Evolutionary conservation across 2,113 vertebrate species (phyloP).

Genomic region (Phrynosoma blainvillii): DNA sequence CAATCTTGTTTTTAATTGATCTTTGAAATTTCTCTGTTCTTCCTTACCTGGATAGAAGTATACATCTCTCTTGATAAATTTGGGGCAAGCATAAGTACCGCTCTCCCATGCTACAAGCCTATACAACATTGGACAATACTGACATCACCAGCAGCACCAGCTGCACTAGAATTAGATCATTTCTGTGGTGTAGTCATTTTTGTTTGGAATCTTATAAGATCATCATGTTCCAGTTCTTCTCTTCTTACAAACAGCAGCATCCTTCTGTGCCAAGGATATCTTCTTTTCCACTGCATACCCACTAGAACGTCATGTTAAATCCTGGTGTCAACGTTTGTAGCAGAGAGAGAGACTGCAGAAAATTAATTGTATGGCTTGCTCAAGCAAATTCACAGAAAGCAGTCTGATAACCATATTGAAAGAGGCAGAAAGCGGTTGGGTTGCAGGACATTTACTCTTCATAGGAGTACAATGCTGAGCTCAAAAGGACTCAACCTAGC

Average conservation of each 20-base stretch:
- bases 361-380: background rate
- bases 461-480: background rate
- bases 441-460: background rate
- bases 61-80: background rate
- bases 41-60: background rate
- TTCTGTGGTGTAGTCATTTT: background rate
- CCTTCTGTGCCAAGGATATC: constrained; percentile 18
- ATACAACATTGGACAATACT: background rate
- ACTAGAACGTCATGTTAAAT: constrained; percentile 1
- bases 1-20: background rate
- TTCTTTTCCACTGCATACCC: background rate
- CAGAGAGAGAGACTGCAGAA: background rate
- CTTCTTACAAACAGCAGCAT: background rate
- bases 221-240: constrained; percentile 24
- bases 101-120: background rate
- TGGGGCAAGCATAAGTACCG: background rate
- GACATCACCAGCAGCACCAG: no score
- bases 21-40: background rate
- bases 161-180: background rate
- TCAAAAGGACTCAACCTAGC: background rate
- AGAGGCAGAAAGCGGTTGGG: background rate
- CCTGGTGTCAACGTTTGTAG: background rate
- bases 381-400: background rate
- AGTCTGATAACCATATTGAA: background rate
- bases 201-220: background rate